Conservation (phyloP, 2,888 invertebrate genomes). For the Neuroscelio doddi region DNA sequence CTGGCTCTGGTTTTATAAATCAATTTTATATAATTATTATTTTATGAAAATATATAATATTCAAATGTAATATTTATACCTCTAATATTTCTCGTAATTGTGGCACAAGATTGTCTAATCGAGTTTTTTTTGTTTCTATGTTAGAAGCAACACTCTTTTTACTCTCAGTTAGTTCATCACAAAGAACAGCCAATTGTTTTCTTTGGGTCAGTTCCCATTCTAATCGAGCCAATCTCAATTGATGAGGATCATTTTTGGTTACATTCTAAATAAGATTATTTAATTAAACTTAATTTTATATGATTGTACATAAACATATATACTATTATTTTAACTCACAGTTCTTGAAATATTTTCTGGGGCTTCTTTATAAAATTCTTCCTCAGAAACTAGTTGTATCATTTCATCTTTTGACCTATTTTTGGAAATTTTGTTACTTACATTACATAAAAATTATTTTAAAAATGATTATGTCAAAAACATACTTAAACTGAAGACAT, state of each 20-base stretch:
- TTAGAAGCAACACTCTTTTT: conserved; percentile 85
- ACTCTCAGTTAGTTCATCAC: conserved; percentile 82
- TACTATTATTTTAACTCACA: conserved; percentile 67
- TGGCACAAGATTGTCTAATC: conserved; percentile 87
- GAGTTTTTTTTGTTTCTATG: conserved; percentile 82
- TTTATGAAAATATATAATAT: too few species aligned
- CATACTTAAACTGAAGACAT: conserved; percentile 92
- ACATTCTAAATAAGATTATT: conserved; percentile 74
- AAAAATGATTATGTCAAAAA: conserved; percentile 21
- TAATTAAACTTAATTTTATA: not conserved
- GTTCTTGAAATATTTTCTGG: conserved; percentile 80
- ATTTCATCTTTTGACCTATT: conserved; percentile 91
- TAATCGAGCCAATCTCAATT: conserved; percentile 86
- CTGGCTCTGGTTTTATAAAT: too few species aligned
- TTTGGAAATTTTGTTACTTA: conserved; percentile 21
- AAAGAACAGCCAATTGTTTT: conserved; percentile 84
- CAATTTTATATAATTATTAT: too few species aligned
- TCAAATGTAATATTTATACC: conserved; percentile 60
- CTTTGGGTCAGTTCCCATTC: conserved; percentile 94
- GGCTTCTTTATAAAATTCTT: conserved; percentile 88
- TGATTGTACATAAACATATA: not conserved
- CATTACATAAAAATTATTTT: conserved; percentile 7
- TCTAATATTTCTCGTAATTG: conserved; percentile 81
- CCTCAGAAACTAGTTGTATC: conserved; percentile 88
- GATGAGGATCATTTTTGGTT: conserved; percentile 83